These are phyloP conservation scores for Propsilocerus akamusi DNA, from an alignment of 1,140 invertebrate genomes.

Conservation along the genomic window DNA sequence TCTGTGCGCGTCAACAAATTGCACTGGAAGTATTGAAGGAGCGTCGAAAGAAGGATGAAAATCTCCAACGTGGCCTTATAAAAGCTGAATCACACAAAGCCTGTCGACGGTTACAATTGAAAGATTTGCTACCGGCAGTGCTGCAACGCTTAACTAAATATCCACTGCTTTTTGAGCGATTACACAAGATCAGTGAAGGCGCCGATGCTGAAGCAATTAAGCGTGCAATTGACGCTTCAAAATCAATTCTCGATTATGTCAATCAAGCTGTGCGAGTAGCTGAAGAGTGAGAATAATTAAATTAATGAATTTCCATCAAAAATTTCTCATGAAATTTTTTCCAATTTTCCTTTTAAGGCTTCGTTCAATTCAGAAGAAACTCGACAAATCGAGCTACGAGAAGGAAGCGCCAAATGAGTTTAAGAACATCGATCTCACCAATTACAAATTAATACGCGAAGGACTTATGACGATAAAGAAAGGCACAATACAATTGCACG, in stretches of 20 bases:
- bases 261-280: constrained; percentile 84
- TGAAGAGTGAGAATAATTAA: constrained; percentile 63
- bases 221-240: constrained; percentile 56
- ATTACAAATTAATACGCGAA: constrained; percentile 70
- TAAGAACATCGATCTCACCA: constrained; percentile 61
- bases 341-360: constrained; percentile 32
- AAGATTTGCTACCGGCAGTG: constrained; percentile 79
- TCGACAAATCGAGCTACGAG: constrained; percentile 61
- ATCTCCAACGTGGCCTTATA: constrained; percentile 64
- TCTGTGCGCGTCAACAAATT: constrained; percentile 85
- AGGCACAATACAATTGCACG: constrained; percentile 66
- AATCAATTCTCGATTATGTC: constrained; percentile 75
- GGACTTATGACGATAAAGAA: constrained; percentile 60
- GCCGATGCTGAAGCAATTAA: constrained; percentile 46
- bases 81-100: constrained; percentile 78
- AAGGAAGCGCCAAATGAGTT: constrained; percentile 36
- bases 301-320: constrained; percentile 6
- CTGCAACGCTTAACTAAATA: constrained; percentile 92
- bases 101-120: constrained; percentile 76
- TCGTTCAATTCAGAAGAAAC: constrained; percentile 63
- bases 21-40: constrained; percentile 73
- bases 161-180: constrained; percentile 78
- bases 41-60: constrained; percentile 68
- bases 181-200: constrained; percentile 59
- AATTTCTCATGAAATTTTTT: neutral